phyloP scores from a whole-genome alignment of 37 sponge, comb jelly and placozoan genomes.

The Geodia barretti region DNA sequence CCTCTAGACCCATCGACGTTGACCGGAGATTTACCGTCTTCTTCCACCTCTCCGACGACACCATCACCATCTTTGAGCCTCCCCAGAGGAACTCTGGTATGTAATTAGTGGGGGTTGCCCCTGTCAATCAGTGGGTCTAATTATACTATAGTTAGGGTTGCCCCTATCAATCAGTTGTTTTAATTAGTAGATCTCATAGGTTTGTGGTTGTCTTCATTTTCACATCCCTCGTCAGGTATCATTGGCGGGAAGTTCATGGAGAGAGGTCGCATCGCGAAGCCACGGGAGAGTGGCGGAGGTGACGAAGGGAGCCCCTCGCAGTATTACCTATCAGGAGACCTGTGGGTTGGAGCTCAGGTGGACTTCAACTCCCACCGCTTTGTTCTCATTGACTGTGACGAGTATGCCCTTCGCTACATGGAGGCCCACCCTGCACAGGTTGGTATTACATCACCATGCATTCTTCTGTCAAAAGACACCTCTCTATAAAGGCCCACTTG shows the following conservation, averaged over 20 bases:
- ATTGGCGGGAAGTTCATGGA: constrained; percentile 95
- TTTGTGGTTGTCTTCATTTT: too few relatives aligned
- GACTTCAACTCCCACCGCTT: constrained; percentile 85
- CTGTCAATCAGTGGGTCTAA: too few relatives aligned
- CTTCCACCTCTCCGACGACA: constrained; percentile 95
- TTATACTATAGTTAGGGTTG: too few relatives aligned
- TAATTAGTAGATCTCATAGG: too few relatives aligned
- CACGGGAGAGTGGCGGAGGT: constrained; percentile 12
- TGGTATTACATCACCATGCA: too few relatives aligned
- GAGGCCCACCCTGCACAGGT: constrained; percentile 75
- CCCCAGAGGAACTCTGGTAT: constrained; percentile 94
- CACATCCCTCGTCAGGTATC: constrained; percentile 55
- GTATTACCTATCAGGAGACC: constrained; percentile 82
- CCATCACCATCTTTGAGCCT: constrained; percentile 92
- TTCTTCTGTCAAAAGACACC: too few relatives aligned
- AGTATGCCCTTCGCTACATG: constrained; percentile 95
- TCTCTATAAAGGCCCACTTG: too few relatives aligned
- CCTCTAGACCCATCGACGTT: constrained; percentile 84
- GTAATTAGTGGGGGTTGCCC: not conserved
- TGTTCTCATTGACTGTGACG: constrained; percentile 89
- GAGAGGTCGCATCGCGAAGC: constrained; percentile 72
- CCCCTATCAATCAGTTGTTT: too few relatives aligned
- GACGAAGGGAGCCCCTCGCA: constrained; percentile 33
- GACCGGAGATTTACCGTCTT: constrained; percentile 94
- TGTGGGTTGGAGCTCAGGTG: constrained; percentile 83